Base-by-base conservation (phyloP, 1,140 invertebrate genomes). In the Glossosoma conforme region DNA sequence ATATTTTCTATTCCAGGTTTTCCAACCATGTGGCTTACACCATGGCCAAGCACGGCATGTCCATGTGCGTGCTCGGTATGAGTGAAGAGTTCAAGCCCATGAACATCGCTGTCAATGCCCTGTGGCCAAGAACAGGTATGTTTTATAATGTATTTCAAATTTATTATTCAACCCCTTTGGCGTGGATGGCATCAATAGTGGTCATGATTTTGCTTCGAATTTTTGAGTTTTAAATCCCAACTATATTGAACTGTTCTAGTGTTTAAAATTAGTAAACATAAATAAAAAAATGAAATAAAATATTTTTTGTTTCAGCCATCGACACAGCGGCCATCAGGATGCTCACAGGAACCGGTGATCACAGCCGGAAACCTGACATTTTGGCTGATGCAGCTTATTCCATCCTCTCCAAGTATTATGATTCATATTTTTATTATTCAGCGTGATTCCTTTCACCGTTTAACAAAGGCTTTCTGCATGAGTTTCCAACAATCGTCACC, bases 11-110 rank as follows among this genome's bases (percentile, higher is more conserved):
- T 59, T 53, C 13, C 43, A 74, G 69, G 71, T 99, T 99, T 67
- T 80, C 82, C 45, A 80, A 87, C 60, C 90, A 98, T 75, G 86
- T 97, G 40, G 94, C 93, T 1, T 99, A 98, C 67, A 98, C 96
- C 0, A 97, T 98, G 83, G 90, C 96, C 1, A 99, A 99, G 63
- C 98, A 96, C 66, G 96, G 96, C 14, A 99, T 99, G 97, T 97
- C 93, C 0, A 93, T 99, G 91, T 98, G 94, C 72, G 93, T 91
- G 1, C 73, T 99, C 10, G 95, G 97, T 28, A 97, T 98, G 93
- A 77, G 91, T 30, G 90, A 89, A 57, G 97, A 99, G 74, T 89
- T 97, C 54, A 84, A 80, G 60, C 68, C 77, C 6, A 78, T 85
- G 47, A 85, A 86, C 40, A 87, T 99, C 58, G 93, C 87, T 30